phyloP scores from a whole-genome alignment of 2,888 invertebrate species.

The Pyrochroa serraticornis region DNA sequence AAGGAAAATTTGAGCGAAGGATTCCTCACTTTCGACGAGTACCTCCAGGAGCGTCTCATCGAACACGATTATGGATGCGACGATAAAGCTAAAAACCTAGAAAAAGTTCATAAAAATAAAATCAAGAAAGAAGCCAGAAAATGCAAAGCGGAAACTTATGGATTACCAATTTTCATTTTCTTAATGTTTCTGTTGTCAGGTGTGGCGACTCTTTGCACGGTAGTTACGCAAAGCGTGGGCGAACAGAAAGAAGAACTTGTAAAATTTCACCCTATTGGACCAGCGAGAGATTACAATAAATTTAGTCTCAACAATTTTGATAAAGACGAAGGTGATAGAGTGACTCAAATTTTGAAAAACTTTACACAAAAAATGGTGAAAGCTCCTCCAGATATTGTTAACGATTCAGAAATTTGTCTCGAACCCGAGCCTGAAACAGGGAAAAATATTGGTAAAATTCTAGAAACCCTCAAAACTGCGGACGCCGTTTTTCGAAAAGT shows the following conservation, averaged over 20 bases:
- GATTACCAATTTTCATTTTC: conserved; percentile 10
- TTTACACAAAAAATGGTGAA: neutral
- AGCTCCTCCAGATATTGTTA: neutral
- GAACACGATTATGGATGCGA: conserved; percentile 33
- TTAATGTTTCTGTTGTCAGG: conserved; percentile 11
- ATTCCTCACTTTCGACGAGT: conserved; percentile 41
- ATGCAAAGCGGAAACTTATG: conserved; percentile 16
- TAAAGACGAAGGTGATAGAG: neutral
- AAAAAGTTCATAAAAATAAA: conserved; percentile 5
- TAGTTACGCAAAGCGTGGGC: conserved; percentile 1
- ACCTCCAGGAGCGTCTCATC: conserved; percentile 33
- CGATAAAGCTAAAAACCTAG: conserved; percentile 10
- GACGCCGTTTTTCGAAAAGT: neutral
- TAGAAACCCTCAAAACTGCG: neutral
- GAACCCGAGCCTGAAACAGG: no score
- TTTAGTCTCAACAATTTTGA: neutral
- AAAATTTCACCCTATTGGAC: no score
- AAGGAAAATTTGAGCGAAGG: conserved; percentile 25
- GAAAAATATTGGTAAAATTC: neutral
- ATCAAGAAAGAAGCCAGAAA: conserved; percentile 2
- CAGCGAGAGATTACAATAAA: no score
- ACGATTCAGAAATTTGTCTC: no score
- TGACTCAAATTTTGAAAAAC: neutral
- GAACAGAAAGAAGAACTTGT: neutral
- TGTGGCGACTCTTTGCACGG: conserved; percentile 13